Base-by-base conservation (phyloP, 2,888 invertebrate species). In the Nephrotoma guestfalica region DNA sequence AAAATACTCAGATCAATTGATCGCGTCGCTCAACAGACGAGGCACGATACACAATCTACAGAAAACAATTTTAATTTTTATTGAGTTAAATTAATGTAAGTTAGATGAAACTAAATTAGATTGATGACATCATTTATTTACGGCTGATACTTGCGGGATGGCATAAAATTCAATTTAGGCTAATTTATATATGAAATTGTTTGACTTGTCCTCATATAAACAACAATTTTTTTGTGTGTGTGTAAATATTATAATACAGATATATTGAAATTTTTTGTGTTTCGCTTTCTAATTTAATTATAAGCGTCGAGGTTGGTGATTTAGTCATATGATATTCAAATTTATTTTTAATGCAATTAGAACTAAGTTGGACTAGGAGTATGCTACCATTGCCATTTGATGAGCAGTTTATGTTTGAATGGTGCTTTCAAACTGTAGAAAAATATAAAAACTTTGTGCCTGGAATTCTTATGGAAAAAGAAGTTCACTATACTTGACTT, bases 151-250 rank as follows among this genome's bases (percentile, higher is more conserved):
- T 9, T 30, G 7, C 86, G 87, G 87, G 88, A 88, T 87, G 87
- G 88, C 87, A 88, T 88, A 87, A 88, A 88, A 88, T 88, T 88
- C 88, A 88, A 88, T 88, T 88, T 88, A 86, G 87, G 88, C 87
- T 88, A 88, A 88, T 88, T 88, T 87, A 88, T 88, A 88, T 71
- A 71, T 71, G 71, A 86, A 88, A 88, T 88, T 88, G 88, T 88
- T 88, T 88, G 88, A 88, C 87, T 87, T 87, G 71, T 71, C 71
- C 71, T 71, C 71, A 71, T 71, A 71, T 71, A 71, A 71, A 71
- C 71, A 71, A 71, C 18, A 71, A 71, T 71, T 87, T 47, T 84
- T 86, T 85, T 47, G n/a, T 47, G n/a, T n/a, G n/a, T 18, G 13
- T 57, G 11, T 83, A 40, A 7, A 83, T 40, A 41, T 83, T 83